These are phyloP conservation scores for Cryptotermes secundus DNA, from an alignment of 1,140 invertebrate species.

Conservation along the genomic window DNA sequence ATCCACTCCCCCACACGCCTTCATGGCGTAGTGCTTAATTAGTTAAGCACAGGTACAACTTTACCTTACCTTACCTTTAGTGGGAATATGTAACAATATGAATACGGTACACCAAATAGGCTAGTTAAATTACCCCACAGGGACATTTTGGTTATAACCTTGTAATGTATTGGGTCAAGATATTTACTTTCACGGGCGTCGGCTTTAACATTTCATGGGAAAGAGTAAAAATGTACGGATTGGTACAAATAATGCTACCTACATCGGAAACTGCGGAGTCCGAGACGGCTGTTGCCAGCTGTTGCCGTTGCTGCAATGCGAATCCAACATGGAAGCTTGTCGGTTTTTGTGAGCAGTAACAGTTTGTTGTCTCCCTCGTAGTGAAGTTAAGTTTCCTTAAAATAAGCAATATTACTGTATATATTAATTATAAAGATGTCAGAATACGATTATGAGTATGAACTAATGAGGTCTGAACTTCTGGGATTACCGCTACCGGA, in stretches of 20 bases:
- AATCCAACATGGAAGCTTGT: neutral
- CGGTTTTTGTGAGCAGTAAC: neutral
- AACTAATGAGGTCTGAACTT: conserved; percentile 70
- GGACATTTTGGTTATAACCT: too few relatives aligned
- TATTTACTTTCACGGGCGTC: too few relatives aligned
- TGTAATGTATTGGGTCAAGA: too few relatives aligned
- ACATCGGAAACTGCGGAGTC: too few relatives aligned
- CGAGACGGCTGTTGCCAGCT: neutral
- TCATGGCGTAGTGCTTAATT: too few relatives aligned
- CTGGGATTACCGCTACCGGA: conserved; percentile 53
- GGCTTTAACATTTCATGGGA: neutral
- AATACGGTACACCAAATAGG: too few relatives aligned
- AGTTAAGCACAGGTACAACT: too few relatives aligned
- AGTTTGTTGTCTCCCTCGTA: neutral
- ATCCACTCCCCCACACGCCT: too few relatives aligned
- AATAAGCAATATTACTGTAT: neutral
- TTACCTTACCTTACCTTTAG: too few relatives aligned
- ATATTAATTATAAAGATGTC: neutral
- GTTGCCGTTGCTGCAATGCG: neutral
- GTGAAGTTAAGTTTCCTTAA: neutral
- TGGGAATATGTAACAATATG: too few relatives aligned
- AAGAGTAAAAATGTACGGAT: neutral
- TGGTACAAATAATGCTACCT: too few relatives aligned
- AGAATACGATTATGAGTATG: conserved; percentile 59
- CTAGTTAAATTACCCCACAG: too few relatives aligned